A percentile compares a stretch with the other conserved stretches of the same genome.
Evolutionary conservation across 2,888 invertebrate genomes (phyloP).

Genomic region (Prosopocoilus inquinatus): DNA sequence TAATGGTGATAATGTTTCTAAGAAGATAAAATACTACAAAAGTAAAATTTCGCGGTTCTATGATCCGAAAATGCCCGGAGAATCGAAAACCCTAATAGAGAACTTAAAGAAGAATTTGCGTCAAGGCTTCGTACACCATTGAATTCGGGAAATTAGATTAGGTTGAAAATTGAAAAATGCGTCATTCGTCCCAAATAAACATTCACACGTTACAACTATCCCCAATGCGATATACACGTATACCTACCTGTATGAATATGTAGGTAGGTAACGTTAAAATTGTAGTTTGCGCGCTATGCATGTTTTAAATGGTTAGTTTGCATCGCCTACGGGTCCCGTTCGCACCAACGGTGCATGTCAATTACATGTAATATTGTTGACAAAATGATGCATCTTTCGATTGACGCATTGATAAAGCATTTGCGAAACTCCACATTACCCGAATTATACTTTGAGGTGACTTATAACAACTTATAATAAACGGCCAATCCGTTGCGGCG

Average conservation of each 20-base stretch:
- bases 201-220: background rate
- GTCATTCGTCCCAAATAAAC: background rate
- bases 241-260: conserved; percentile 17
- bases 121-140: too few species aligned
- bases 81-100: too few species aligned
- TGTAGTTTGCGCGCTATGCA: conserved; percentile 27
- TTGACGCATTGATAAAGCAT: conserved; percentile 19
- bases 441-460: background rate
- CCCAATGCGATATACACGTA: conserved; percentile 18
- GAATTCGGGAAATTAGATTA: too few species aligned
- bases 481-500: background rate
- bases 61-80: too few species aligned
- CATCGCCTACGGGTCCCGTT: conserved; percentile 30
- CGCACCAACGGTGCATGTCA: conserved; percentile 29
- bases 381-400: conserved; percentile 33
- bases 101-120: too few species aligned
- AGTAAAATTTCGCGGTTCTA: too few species aligned
- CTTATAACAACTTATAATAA: conserved; percentile 2
- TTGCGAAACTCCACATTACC: background rate
- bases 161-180: too few species aligned
- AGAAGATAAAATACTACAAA: too few species aligned
- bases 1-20: too few species aligned
- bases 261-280: conserved; percentile 30
- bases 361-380: conserved; percentile 31
- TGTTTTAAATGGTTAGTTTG: conserved; percentile 34